phyloP scores from a whole-genome alignment of 2,113 vertebrate species.

The Pelvicachromis taeniatus region DNA sequence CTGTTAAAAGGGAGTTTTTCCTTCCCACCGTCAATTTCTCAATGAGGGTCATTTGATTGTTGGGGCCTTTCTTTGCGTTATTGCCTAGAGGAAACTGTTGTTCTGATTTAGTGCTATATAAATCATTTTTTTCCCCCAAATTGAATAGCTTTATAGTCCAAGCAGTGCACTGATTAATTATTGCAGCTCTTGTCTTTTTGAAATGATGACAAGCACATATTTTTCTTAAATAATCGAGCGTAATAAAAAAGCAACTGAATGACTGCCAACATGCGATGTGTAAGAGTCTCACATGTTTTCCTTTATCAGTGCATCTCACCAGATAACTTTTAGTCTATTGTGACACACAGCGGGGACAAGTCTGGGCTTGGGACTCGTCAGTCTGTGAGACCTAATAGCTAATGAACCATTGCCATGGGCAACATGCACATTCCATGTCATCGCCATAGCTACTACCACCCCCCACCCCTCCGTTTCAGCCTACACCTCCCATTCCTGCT shows the following conservation, averaged over 20 bases:
- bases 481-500: neutral
- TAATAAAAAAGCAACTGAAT: neutral
- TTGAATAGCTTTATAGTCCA: neutral
- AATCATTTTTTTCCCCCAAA: no score
- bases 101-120: no score
- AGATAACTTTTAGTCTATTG: constrained; percentile 27
- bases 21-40: neutral
- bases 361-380: constrained; percentile 50
- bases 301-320: neutral
- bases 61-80: no score
- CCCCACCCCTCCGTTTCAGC: neutral
- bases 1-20: neutral
- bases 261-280: neutral
- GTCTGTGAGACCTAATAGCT: constrained; percentile 24
- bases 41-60: neutral
- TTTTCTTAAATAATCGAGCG: neutral
- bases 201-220: neutral
- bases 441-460: constrained; percentile 43
- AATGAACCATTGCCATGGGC: constrained; percentile 55
- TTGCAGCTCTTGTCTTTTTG: neutral
- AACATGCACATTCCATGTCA: constrained; percentile 58
- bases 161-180: accelerated
- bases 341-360: constrained; percentile 39
- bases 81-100: no score
- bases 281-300: neutral